A percentile compares a stretch with the other conserved stretches of the same genome.
These are phyloP conservation scores for Andrena flavipes DNA, from an alignment of 2,888 invertebrate genomes.

Conservation along the genomic window DNA sequence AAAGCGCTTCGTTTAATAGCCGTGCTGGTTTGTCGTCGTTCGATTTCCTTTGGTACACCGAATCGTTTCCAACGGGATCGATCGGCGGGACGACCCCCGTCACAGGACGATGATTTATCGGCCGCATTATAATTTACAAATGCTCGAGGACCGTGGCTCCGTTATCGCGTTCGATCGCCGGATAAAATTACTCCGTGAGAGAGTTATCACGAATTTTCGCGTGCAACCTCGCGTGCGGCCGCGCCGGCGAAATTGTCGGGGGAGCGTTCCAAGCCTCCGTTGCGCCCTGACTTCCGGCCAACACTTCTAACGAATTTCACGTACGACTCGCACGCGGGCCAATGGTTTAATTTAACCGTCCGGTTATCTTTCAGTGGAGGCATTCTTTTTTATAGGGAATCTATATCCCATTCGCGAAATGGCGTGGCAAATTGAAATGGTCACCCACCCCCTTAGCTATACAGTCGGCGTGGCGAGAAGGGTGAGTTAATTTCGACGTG, in stretches of 20 bases:
- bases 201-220: slow-evolving; percentile 57
- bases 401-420: no score
- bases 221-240: slow-evolving; percentile 56
- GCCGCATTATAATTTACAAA: slow-evolving; percentile 61
- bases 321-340: background rate
- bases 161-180: slow-evolving; percentile 55
- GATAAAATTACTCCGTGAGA: slow-evolving; percentile 57
- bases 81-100: slow-evolving; percentile 49
- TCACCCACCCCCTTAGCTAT: no score
- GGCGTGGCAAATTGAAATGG: no score
- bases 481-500: background rate
- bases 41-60: background rate
- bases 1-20: no score
- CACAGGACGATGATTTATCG: slow-evolving; percentile 62
- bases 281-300: slow-evolving; percentile 55
- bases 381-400: no score
- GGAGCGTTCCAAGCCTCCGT: slow-evolving; percentile 50
- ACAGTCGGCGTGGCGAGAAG: no score
- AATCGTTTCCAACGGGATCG: slow-evolving; percentile 20
- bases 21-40: background rate
- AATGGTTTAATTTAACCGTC: background rate
- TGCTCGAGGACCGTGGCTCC: slow-evolving; percentile 32
- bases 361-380: background rate
- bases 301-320: slow-evolving; percentile 49
- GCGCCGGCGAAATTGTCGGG: slow-evolving; percentile 43